Conservation (phyloP, 2,113 vertebrate genomes). For the Anarhynchus alexandrinus region DNA sequence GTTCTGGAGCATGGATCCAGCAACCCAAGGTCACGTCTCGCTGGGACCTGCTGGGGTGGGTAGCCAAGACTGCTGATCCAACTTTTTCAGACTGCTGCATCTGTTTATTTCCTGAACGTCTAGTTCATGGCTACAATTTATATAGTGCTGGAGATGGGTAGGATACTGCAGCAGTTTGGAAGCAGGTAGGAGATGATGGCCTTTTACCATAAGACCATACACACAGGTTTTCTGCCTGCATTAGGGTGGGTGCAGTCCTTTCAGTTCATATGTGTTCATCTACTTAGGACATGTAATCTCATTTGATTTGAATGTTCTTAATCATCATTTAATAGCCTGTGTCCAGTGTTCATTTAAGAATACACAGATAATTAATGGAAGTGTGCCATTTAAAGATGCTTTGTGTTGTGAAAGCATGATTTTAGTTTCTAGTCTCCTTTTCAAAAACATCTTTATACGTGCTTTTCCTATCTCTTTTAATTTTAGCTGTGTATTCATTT, state of each 20-base stretch:
- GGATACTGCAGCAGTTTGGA: not conserved
- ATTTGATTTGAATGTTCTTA: not conserved
- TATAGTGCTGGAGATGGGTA: not conserved
- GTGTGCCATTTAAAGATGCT: not conserved
- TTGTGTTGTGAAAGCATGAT: not conserved
- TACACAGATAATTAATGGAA: not conserved
- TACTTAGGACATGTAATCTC: not conserved
- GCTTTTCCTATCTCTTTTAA: not conserved
- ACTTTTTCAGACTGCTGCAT: not conserved
- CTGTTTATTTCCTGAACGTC: not conserved
- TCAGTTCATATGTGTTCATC: not conserved
- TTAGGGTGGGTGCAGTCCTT: not conserved
- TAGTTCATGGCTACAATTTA: not conserved
- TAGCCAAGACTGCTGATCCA: not conserved
- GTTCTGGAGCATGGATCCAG: not conserved
- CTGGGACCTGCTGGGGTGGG: not conserved
- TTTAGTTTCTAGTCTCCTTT: not conserved
- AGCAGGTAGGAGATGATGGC: not conserved
- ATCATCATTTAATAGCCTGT: not conserved
- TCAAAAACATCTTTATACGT: not conserved
- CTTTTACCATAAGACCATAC: not conserved
- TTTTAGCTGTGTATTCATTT: not conserved
- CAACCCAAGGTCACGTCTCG: fast-evolving
- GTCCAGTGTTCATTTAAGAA: not conserved
- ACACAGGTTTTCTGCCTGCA: not conserved